Base-by-base conservation (phyloP, 2,888 invertebrate species). In the Steinernema carpocapsae region DNA sequence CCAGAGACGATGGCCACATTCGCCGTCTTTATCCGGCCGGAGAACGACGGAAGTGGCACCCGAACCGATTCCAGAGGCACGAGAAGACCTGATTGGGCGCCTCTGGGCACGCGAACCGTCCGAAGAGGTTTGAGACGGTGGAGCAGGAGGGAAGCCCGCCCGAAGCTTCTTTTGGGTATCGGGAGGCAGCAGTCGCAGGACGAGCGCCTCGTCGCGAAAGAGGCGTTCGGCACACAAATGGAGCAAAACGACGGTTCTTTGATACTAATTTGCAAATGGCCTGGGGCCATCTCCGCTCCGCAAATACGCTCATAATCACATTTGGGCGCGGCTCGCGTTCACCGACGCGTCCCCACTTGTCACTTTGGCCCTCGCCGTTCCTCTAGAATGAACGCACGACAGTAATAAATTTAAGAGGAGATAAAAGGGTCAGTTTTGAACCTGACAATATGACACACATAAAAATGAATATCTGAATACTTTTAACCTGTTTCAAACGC, bases 251-350 rank as follows among this genome's bases (percentile, higher is more conserved):
- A 32, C 64, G 32, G 64, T 64, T 64, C 64, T 29, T 64, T 64
- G 64, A 64, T 64, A 64, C 64, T 64, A n/a, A n/a, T n/a, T n/a
- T n/a, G n/a, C n/a, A n/a, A n/a, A n/a, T 64, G 64, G 64, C 64
- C 64, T 64, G 17, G 64, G 64, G 64, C 64, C 64, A 64, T 64
- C 32, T 14, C 32, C 64, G 10, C 37, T 37, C 29, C 64, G 64
- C 64, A 64, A 64, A 64, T 64, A 64, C 32, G 64, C 32, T 64
- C 32, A 64, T 64, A 64, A 64, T 64, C 64, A 37, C 64, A 64
- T 64, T 64, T 37, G 64, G 64, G 10, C 22, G 17, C 64, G 17
- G 48, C 37, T 37, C 37, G 37, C 37, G 37, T 37, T 37, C 37
- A 37, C 37, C 37, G 37, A 37, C 37, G 37, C 37, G 37, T 37